Evolutionary conservation across 2,888 invertebrate species (phyloP), one percentile per base, ranked within the genome.

Genomic region (Hermodice carunculata): DNA sequence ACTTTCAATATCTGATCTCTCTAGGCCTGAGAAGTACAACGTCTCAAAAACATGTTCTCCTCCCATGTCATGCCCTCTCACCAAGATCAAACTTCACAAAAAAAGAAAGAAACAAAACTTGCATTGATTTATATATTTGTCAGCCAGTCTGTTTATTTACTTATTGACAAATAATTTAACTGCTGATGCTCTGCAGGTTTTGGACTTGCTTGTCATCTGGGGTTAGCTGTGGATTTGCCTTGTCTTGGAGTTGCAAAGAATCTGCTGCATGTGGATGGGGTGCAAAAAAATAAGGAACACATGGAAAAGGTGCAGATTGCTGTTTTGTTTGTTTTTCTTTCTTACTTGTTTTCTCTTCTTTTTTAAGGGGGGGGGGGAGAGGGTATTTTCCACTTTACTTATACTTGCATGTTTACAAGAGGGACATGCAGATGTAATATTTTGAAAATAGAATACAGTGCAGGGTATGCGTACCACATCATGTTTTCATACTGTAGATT

Each of bases 191-290:
- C 8, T n/a, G 14, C 66, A 87, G 87, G 78, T 28, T 87, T 87
- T 77, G 88, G 88, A 2, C 72, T 86, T 48, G 88, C 88, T 0
- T 86, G 87, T 72, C 87, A 87, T 59, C 79, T 88, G 5, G 87
- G 87, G 24, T 86, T 87, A 2, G 49, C 78, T 11, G 67, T 85
- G 22, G 82, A 83, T 37, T 71, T 86, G 14, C 85, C 88, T 0
- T 81, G 84, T 49, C 75, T 88, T 46, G 88, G 88, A 24, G 84
- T 87, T 19, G 87, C 87, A 6, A 88, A 88, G 72, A 86, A 83
- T 48, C 74, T 88, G 32, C 84, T 84, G 40, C 78, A 82, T 19
- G 81, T 83, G 8, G 83, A 81, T 69, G 86, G 81, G 0, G 61
- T 86, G 26, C 79, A 81, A 61, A 84, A 81, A 54, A 64, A 79